These are phyloP conservation scores for Monarcha castaneiventris DNA, from an alignment of 2,113 vertebrate genomes.

Conservation along the genomic window DNA sequence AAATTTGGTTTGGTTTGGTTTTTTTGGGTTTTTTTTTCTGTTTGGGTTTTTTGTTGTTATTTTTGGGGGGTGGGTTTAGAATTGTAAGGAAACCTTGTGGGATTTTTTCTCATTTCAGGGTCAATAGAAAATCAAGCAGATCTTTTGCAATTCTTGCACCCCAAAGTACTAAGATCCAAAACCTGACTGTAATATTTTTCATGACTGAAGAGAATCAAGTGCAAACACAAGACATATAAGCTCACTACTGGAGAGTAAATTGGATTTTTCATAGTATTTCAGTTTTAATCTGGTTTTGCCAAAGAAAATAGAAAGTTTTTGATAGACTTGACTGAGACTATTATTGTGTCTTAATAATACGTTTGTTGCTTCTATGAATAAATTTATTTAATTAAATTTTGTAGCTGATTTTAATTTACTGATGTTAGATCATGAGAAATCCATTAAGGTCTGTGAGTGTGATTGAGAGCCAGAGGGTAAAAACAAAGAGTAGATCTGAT, in stretches of 20 bases:
- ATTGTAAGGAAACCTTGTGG: not conserved
- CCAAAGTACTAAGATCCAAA: not conserved
- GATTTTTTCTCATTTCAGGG: not conserved
- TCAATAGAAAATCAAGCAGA: not conserved
- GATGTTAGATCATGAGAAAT: not conserved
- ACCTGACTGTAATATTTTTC: not conserved
- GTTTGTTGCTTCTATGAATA: not conserved
- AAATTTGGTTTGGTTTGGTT: not conserved
- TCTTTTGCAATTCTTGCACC: not conserved
- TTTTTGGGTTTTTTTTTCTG: not conserved
- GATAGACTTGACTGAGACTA: not conserved
- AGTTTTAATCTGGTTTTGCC: not conserved
- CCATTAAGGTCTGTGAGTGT: not conserved
- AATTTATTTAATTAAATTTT: not conserved
- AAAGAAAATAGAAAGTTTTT: not conserved
- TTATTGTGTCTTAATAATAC: not conserved
- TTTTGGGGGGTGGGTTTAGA: not conserved
- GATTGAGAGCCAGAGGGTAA: not conserved
- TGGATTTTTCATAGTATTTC: not conserved
- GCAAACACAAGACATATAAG: not conserved
- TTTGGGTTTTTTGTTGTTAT: not conserved
- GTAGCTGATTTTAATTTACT: constrained; percentile 6
- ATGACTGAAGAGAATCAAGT: not conserved
- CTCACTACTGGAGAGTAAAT: not conserved
- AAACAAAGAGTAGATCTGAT: not conserved